A percentile compares a stretch with the other conserved stretches of the same genome.
Conservation (phyloP, 2,888 invertebrate genomes). For the Smittia aterrima region DNA sequence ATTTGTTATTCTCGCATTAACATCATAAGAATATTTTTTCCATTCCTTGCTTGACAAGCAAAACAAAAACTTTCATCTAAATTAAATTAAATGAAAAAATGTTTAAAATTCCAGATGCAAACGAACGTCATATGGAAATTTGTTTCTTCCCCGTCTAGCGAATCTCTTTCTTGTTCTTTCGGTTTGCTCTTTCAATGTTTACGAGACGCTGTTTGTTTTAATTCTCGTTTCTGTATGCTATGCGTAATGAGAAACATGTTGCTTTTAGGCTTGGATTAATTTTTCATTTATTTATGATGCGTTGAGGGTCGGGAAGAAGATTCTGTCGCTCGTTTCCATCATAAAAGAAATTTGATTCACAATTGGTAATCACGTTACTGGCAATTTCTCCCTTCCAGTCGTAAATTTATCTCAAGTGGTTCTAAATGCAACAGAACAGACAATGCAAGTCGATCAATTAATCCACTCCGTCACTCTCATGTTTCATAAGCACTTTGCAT, state of each 20-base stretch:
- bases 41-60: not conserved
- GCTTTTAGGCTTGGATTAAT: not conserved
- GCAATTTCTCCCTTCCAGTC: too few species aligned
- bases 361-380: too few species aligned
- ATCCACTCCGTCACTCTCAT: not conserved
- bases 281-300: too few species aligned
- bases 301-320: not conserved
- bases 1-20: too few species aligned
- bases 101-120: slow-evolving; percentile 38
- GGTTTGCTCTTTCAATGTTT: too few species aligned
- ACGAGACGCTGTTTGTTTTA: not conserved
- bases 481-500: slow-evolving; percentile 8
- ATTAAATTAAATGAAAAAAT: not conserved
- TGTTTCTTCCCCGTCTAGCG: slow-evolving; percentile 9
- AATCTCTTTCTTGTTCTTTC: slow-evolving; percentile 7
- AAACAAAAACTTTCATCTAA: not conserved
- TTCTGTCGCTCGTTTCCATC: too few species aligned
- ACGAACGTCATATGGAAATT: slow-evolving; percentile 11
- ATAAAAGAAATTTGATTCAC: too few species aligned
- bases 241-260: slow-evolving; percentile 28
- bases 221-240: slow-evolving; percentile 27
- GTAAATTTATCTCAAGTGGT: too few species aligned
- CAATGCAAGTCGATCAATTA: slow-evolving; percentile 1
- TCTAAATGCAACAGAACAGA: too few species aligned
- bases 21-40: too few species aligned